Percentiles rank a stretch among this genome's conserved stretches.
phyloP scores from a whole-genome alignment of 2,888 invertebrate species.

The Shargacucullia verbasci region DNA sequence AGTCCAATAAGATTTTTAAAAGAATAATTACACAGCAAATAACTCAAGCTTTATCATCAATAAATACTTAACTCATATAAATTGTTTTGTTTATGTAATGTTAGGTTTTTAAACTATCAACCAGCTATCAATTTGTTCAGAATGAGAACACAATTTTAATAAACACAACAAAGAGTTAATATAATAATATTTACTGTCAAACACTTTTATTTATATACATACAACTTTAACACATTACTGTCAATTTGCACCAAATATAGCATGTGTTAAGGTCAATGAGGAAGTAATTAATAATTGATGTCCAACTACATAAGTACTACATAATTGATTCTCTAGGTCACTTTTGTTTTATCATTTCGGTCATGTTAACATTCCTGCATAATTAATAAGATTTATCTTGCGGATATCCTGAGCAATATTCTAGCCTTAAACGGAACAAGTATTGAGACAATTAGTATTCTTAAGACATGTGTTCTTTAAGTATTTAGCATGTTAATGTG shows the following conservation, averaged over 20 bases:
- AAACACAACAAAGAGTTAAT: neutral
- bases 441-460: slow-evolving; percentile 9
- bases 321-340: slow-evolving; percentile 69
- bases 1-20: too few species aligned
- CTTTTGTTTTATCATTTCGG: slow-evolving; percentile 59
- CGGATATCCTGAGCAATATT: slow-evolving; percentile 11
- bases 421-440: slow-evolving; percentile 1
- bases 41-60: too few species aligned
- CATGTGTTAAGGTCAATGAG: slow-evolving; percentile 50
- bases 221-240: slow-evolving; percentile 25
- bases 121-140: neutral
- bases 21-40: too few species aligned
- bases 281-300: slow-evolving; percentile 67
- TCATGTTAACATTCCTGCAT: slow-evolving; percentile 54
- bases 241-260: slow-evolving; percentile 36
- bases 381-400: slow-evolving; percentile 37
- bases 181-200: slow-evolving; percentile 2
- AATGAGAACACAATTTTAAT: too few species aligned
- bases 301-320: slow-evolving; percentile 44
- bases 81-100: too few species aligned
- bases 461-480: neutral
- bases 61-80: too few species aligned
- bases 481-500: slow-evolving; percentile 4
- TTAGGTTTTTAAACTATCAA: too few species aligned
- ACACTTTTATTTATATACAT: too few species aligned